Evolutionary conservation across 2,113 vertebrate genomes (phyloP).

Genomic region (Centropus unirufus): DNA sequence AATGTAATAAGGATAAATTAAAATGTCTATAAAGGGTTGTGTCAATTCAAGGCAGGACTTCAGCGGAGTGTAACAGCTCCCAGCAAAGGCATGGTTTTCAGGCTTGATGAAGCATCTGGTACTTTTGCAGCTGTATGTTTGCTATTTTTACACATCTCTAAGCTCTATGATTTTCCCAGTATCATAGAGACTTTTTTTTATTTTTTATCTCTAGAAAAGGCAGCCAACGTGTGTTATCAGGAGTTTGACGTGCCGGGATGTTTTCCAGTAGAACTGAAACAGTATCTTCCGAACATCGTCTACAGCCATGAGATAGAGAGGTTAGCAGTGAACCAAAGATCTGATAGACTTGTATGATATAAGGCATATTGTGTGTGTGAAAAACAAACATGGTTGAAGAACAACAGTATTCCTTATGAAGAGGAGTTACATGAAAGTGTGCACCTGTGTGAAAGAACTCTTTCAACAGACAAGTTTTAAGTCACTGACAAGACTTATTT

Average conservation of each 20-base stretch:
- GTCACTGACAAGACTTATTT: not conserved
- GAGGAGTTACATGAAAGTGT: not conserved
- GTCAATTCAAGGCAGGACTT: not conserved
- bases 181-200: not conserved
- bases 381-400: not conserved
- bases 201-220: conserved; percentile 72
- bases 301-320: conserved; percentile 81
- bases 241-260: conserved; percentile 87
- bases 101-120: not conserved
- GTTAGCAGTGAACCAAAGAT: conserved; percentile 51
- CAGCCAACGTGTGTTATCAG: conserved; percentile 93
- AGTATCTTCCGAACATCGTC: conserved; percentile 89
- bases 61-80: not conserved
- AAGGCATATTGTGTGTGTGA: not conserved
- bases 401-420: not conserved
- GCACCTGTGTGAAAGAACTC: not conserved
- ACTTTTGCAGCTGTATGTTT: not conserved
- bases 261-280: conserved; percentile 88
- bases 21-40: not conserved
- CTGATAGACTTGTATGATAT: not conserved
- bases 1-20: not conserved
- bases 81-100: not conserved
- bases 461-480: not conserved
- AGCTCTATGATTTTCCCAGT: not conserved
- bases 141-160: not conserved